phyloP scores from a whole-genome alignment of 2,113 vertebrate species.

The Poecilia latipinna region DNA sequence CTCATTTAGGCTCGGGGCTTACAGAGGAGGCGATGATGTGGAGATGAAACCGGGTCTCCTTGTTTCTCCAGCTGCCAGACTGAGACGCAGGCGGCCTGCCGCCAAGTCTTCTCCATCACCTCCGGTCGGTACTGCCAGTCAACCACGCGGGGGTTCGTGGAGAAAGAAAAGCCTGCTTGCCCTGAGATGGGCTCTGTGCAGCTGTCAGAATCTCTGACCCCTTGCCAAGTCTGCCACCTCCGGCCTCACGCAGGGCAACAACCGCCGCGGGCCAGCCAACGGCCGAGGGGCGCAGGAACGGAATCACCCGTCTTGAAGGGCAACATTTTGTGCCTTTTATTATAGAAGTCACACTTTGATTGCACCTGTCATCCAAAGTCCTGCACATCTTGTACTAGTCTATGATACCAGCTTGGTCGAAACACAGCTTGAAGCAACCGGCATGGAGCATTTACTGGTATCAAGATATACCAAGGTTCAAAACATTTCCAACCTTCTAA shows the following conservation, averaged over 20 bases:
- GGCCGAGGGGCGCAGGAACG: constrained; percentile 7
- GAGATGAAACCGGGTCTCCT: constrained; percentile 14
- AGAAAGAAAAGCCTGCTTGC: constrained; percentile 37
- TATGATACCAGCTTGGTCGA: not conserved
- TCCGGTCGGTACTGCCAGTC: constrained; percentile 41
- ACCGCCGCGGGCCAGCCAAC: constrained; percentile 23
- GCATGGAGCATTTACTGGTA: not conserved
- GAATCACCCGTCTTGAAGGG: constrained; percentile 7
- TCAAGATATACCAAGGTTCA: not conserved
- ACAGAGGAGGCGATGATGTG: not conserved
- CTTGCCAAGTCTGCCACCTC: constrained; percentile 35
- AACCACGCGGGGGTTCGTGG: constrained; percentile 14
- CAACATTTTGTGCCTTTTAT: constrained; percentile 29
- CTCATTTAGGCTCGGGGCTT: constrained; percentile 1
- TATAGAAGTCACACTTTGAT: constrained; percentile 16
- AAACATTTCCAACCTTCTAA: not conserved
- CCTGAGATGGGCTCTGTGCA: constrained; percentile 46
- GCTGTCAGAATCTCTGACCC: constrained; percentile 58
- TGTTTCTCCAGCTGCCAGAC: constrained; percentile 19
- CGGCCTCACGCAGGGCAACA: constrained; percentile 19
- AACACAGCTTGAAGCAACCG: not conserved
- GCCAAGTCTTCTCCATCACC: constrained; percentile 43
- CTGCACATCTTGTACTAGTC: constrained; percentile 4
- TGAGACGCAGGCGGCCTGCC: constrained; percentile 32
- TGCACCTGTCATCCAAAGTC: constrained; percentile 39